A percentile compares a stretch with the other conserved stretches of the same genome.
phyloP scores from a whole-genome alignment of 2,797 vertebrate genomes.

The Bovichtus variegatus region DNA sequence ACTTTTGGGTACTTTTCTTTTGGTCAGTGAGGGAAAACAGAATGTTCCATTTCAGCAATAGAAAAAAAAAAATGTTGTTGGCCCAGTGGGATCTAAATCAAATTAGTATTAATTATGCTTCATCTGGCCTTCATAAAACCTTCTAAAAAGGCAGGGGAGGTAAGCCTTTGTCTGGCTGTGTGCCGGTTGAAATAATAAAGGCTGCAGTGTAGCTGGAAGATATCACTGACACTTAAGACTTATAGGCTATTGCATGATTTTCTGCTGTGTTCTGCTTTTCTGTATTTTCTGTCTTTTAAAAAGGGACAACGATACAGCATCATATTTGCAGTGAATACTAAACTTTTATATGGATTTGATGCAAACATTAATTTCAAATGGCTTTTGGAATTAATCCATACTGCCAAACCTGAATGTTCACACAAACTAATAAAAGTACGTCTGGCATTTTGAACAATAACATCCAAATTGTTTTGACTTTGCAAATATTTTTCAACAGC shows the following conservation, averaged over 20 bases:
- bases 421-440: background rate
- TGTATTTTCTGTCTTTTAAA: conserved; percentile 9
- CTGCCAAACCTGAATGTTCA: background rate
- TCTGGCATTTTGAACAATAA: background rate
- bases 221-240: conserved; percentile 36
- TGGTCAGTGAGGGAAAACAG: conserved; percentile 58
- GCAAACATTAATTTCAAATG: conserved; percentile 1
- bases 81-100: conserved; percentile 68
- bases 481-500: background rate
- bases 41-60: conserved; percentile 63
- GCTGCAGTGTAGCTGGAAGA: conserved; percentile 39
- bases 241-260: background rate
- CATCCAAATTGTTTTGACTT: background rate
- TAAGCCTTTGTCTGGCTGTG: conserved; percentile 67
- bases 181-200: conserved; percentile 69
- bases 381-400: background rate
- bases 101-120: conserved; percentile 84
- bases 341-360: background rate
- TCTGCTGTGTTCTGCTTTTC: conserved; percentile 7
- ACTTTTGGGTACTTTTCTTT: conserved; percentile 58
- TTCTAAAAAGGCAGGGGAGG: conserved; percentile 62
- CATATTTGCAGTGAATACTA: conserved; percentile 9
- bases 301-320: conserved; percentile 7
- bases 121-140: conserved; percentile 79
- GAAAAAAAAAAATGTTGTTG: conserved; percentile 41